phyloP scores from a whole-genome alignment of 1,140 invertebrate genomes.

The Centruroides vittatus region DNA sequence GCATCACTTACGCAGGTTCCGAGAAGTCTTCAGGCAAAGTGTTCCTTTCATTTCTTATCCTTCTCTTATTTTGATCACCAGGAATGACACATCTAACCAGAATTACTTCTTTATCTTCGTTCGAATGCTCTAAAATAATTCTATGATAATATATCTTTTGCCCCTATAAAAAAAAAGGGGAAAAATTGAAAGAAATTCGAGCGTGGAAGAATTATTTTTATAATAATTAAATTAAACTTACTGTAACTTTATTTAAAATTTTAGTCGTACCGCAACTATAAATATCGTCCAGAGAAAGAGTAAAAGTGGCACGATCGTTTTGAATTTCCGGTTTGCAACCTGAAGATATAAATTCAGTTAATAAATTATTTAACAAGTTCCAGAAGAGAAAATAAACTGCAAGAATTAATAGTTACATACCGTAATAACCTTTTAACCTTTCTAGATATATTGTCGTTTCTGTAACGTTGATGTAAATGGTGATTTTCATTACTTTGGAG shows the following conservation, averaged over 20 bases:
- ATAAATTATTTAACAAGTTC: no score
- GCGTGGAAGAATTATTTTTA: no score
- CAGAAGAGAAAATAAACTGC: no score
- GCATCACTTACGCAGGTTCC: slow-evolving; percentile 51
- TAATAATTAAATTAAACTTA: not conserved
- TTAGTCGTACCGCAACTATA: not conserved
- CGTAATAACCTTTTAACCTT: no score
- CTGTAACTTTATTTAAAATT: not conserved
- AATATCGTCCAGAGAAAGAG: not conserved
- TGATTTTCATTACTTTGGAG: no score
- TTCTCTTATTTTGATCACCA: slow-evolving; percentile 22
- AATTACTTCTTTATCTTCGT: slow-evolving; percentile 34
- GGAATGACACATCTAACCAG: slow-evolving; percentile 39
- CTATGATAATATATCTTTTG: slow-evolving; percentile 56
- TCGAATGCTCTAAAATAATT: slow-evolving; percentile 38
- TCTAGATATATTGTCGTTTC: no score
- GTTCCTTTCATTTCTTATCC: slow-evolving; percentile 41
- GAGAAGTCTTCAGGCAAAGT: slow-evolving; percentile 57
- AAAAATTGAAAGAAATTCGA: no score
- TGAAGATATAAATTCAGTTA: not conserved
- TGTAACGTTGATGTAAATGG: no score
- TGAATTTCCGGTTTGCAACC: not conserved
- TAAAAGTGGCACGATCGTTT: not conserved
- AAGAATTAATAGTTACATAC: no score
- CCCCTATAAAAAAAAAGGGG: slow-evolving; percentile 27